These are phyloP conservation scores for Hyposoter didymator DNA, from an alignment of 2,888 invertebrate species.

Conservation along the genomic window DNA sequence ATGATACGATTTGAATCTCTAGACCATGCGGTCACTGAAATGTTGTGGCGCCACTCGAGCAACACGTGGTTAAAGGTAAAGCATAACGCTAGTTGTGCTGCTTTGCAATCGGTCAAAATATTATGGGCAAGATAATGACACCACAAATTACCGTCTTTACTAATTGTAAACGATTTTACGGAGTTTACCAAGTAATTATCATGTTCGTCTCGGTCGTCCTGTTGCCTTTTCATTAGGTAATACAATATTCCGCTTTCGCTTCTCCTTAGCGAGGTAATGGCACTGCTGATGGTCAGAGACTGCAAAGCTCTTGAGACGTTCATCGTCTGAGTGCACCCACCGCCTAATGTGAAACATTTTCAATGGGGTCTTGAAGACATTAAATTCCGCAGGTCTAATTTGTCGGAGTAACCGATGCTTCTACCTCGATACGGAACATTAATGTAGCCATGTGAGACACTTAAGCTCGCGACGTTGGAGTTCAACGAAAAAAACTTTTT, in stretches of 20 bases:
- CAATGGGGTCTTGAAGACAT: constrained; percentile 28
- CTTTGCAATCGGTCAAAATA: constrained; percentile 63
- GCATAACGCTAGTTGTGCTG: constrained; percentile 27
- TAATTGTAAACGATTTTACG: constrained; percentile 56
- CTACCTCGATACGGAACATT: not conserved
- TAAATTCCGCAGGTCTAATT: constrained; percentile 2
- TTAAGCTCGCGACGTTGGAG: too few species aligned
- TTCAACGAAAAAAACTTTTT: too few species aligned
- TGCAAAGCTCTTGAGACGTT: constrained; percentile 44
- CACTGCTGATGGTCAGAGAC: constrained; percentile 29
- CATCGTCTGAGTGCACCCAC: not conserved
- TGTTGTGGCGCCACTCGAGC: not conserved
- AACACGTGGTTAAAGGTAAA: not conserved
- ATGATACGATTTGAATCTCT: too few species aligned
- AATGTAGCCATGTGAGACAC: not conserved
- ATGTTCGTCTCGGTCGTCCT: constrained; percentile 42
- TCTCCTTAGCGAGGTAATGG: constrained; percentile 34
- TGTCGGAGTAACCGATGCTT: not conserved
- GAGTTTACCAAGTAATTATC: constrained; percentile 45
- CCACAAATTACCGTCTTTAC: constrained; percentile 56
- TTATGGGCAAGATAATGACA: constrained; percentile 48
- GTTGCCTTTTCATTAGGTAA: constrained; percentile 4
- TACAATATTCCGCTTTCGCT: constrained; percentile 13
- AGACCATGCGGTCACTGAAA: too few species aligned
- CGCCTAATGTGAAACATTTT: constrained; percentile 39